A percentile compares a stretch with the other conserved stretches of the same genome.
Conservation (phyloP, 2,888 invertebrate genomes). For the Gymnocheta viridis region DNA sequence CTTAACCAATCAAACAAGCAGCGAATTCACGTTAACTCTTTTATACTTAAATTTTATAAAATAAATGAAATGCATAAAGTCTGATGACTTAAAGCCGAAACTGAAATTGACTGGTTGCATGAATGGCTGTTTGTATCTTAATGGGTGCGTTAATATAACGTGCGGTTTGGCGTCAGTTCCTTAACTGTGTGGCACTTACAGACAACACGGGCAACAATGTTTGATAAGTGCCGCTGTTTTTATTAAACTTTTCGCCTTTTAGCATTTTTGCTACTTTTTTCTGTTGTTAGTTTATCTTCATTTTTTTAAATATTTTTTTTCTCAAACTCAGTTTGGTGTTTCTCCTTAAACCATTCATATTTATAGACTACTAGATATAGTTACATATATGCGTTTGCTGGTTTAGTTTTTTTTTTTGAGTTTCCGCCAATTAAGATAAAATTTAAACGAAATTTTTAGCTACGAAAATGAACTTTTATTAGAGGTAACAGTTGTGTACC, state of each 20-base stretch:
- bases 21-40: constrained; percentile 34
- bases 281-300: constrained; percentile 49
- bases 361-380: constrained; percentile 49
- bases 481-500: constrained; percentile 9
- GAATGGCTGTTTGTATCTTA: constrained; percentile 28
- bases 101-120: constrained; percentile 5
- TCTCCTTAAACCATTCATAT: constrained; percentile 48
- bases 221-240: constrained; percentile 64
- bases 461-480: constrained; percentile 37
- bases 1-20: constrained; percentile 59
- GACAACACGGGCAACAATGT: constrained; percentile 45
- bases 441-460: constrained; percentile 31
- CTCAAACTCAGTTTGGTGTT: constrained; percentile 19
- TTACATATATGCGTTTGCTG: constrained; percentile 35
- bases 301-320: background rate
- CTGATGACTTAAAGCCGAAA: constrained; percentile 43
- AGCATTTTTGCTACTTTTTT: constrained; percentile 57
- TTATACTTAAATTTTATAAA: constrained; percentile 22
- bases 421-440: constrained; percentile 59
- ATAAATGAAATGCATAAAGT: constrained; percentile 56
- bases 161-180: constrained; percentile 61
- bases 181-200: constrained; percentile 44
- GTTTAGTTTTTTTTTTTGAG: background rate
- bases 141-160: constrained; percentile 61
- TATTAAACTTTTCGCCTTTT: constrained; percentile 49